A percentile compares a stretch with the other conserved stretches of the same genome.
Evolutionary conservation across 2,113 vertebrate species (phyloP).

Genomic region (Seriola dumerili): DNA sequence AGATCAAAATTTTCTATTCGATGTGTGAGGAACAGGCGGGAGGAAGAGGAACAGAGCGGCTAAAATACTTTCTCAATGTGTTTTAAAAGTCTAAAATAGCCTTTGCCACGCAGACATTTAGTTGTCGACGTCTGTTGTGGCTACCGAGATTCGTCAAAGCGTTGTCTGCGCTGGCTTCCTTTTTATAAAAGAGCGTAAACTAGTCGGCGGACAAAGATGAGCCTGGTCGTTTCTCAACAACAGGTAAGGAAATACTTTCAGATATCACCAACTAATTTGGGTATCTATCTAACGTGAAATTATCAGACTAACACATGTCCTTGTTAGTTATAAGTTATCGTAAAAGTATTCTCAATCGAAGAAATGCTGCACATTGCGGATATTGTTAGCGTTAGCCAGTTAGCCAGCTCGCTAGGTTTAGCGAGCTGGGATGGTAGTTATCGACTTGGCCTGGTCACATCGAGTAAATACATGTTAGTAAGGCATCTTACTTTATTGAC

Average conservation of each 20-base stretch:
- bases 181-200: conserved; percentile 8
- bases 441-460: conserved; percentile 12
- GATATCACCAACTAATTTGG: not conserved
- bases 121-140: not conserved
- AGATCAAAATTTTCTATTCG: conserved; percentile 69
- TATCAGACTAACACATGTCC: not conserved
- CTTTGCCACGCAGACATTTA: not conserved
- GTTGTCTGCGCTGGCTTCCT: conserved; percentile 10
- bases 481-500: not conserved
- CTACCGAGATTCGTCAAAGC: not conserved
- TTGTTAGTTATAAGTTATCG: fast-evolving
- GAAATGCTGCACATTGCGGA: not conserved
- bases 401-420: conserved; percentile 47
- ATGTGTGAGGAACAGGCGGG: conserved; percentile 76
- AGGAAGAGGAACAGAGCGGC: conserved; percentile 52
- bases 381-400: conserved; percentile 52
- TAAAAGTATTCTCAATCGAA: fast-evolving
- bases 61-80: conserved; percentile 31
- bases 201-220: conserved; percentile 76
- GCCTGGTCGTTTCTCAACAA: conserved; percentile 72
- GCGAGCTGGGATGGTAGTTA: conserved; percentile 5
- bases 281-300: not conserved
- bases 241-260: conserved; percentile 69
- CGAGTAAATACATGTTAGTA: not conserved
- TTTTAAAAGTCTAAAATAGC: conserved; percentile 10